phyloP scores from a whole-genome alignment of 1,140 invertebrate species.

The Hypothenemus hampei region DNA sequence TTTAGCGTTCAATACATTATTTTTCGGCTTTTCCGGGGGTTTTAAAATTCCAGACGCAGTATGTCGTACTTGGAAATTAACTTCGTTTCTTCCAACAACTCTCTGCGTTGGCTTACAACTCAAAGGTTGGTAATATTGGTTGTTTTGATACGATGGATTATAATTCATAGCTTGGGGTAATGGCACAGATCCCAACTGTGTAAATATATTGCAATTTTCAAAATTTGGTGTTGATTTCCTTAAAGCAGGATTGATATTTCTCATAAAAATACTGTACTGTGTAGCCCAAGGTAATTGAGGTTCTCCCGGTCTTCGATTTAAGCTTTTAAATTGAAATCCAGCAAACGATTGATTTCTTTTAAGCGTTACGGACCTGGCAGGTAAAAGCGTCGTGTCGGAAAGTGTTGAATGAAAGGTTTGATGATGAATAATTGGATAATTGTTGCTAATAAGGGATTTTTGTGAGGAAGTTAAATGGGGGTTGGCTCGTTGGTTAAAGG shows the following conservation, averaged over 20 bases:
- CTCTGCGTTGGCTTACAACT: slow-evolving; percentile 3
- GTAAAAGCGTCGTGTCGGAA: slow-evolving; percentile 1
- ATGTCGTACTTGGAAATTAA: slow-evolving; percentile 19
- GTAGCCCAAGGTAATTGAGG: slow-evolving; percentile 22
- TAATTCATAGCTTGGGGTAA: slow-evolving; percentile 5
- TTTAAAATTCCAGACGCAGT: slow-evolving; percentile 29
- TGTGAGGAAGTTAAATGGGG: neutral
- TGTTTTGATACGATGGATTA: slow-evolving; percentile 15
- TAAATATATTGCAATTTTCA: neutral
- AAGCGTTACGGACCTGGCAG: slow-evolving; percentile 11
- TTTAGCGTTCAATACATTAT: slow-evolving; percentile 26
- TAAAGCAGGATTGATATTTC: slow-evolving; percentile 11
- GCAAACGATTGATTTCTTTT: slow-evolving; percentile 43
- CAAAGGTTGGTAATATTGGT: slow-evolving; percentile 18
- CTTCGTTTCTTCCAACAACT: slow-evolving; percentile 33
- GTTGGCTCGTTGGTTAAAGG: slow-evolving; percentile 37
- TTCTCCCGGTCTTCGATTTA: neutral
- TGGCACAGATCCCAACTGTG: too few relatives aligned
- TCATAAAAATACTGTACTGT: slow-evolving; percentile 24
- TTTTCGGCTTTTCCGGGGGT: slow-evolving; percentile 17
- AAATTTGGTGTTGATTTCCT: slow-evolving; percentile 12
- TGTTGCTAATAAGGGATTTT: slow-evolving; percentile 6
- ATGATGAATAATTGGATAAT: too few relatives aligned
- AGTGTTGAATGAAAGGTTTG: slow-evolving; percentile 6
- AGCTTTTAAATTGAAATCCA: slow-evolving; percentile 36